Evolutionary conservation across 92 coral and sea anemone species (phyloP), one percentile per base, ranked within the genome.

Genomic region (Zoanthus sansibaricus): DNA sequence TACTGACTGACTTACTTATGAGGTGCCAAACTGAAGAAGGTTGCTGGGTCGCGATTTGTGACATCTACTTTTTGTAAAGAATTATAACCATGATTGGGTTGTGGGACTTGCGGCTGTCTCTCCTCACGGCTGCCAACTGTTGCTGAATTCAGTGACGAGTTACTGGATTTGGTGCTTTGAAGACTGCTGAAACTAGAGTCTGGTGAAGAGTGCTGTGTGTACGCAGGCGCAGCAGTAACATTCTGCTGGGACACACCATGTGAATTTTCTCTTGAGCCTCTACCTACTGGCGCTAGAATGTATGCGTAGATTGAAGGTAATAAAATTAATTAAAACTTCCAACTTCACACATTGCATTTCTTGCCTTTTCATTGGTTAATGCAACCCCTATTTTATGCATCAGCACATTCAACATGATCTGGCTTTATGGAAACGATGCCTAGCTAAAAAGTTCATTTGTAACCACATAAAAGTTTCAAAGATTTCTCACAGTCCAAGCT

Each of bases 151-250:
- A 80, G 85, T 67, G 85, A 80, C 0, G 85, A 64, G 59, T 47
- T 69, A 62, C 85, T 80, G 7, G 85, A 80, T 45, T 18, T 74
- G 42, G 62, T 74, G 58, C 85, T 80, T 21, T 20, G 85, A 21
- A 80, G 62, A 9, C 85, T 44, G 45, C 85, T 46, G 73, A 74
- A 80, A 66, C 85, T 80, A 30, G 85, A 46, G 75, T 80, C 85
- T 66, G 85, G 67, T 20, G 75, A 66, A 59, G 73, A 80, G 62
- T 66, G 74, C 10, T 47, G 31, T 32, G 85, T 80, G 61, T 80
- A 74, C 30, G 85, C 85, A 46, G 85, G 74, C 12, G 85, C 46
- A 7, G 85, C 75, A 14, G 85, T 74, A 67, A 80, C 45, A 67
- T 52, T 18, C 15, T 80, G 85, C 9, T 49, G 55, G 55, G 55